These are phyloP conservation scores for Muscina levida DNA, from an alignment of 2,888 invertebrate genomes.

Conservation along the genomic window DNA sequence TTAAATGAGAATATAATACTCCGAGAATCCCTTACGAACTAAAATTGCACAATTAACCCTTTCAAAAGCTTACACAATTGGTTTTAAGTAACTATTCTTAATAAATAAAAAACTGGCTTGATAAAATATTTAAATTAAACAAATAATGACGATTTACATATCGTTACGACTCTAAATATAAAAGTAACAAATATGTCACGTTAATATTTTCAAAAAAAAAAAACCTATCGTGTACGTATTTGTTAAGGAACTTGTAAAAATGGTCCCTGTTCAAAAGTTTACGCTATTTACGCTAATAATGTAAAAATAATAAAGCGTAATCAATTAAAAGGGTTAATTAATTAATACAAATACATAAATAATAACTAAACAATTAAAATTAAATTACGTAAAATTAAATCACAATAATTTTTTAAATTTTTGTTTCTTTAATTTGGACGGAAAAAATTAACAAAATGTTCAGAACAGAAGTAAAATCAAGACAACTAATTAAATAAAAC, in stretches of 20 bases:
- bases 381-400: not conserved
- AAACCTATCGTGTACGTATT: conserved; percentile 19
- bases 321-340: conserved; percentile 10
- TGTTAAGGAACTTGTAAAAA: conserved; percentile 63
- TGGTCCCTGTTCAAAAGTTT: conserved; percentile 60
- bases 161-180: not conserved
- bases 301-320: conserved; percentile 30
- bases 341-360: conserved; percentile 42
- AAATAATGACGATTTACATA: no score
- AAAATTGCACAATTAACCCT: no score
- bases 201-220: conserved; percentile 30
- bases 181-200: not conserved
- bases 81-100: no score
- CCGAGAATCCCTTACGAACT: no score
- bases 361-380: conserved; percentile 34
- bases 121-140: no score
- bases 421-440: conserved; percentile 30
- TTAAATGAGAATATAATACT: no score
- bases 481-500: no score
- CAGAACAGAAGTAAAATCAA: conserved; percentile 1
- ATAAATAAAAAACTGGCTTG: no score
- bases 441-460: conserved; percentile 33
- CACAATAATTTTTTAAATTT: conserved; percentile 3
- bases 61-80: no score
- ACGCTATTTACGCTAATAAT: not conserved